Evolutionary conservation across 2,888 invertebrate species (phyloP), one percentile per base, ranked within the genome.

Genomic region (Drosophila fulvimacula): DNA sequence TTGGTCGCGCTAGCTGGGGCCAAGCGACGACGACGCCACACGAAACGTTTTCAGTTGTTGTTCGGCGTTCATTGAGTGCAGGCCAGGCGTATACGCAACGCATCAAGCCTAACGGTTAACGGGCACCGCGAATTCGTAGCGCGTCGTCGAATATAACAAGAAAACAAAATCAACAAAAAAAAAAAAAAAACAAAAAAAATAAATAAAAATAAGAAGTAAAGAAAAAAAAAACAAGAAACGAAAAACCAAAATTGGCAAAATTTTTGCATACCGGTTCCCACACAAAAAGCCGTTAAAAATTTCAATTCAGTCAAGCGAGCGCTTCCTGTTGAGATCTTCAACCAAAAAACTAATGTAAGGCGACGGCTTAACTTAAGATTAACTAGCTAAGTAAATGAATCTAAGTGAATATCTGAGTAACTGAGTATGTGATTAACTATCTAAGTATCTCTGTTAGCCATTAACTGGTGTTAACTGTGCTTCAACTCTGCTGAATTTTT

Each of bases 21-120:
- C 48, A 34, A 21, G 27, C 60, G 74, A 61, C 21, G 32, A 38
- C 62, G 27, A 48, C 5, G 34, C 51, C 49, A 44, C 46, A 51
- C 49, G 41, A 49, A n/a, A 44, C 44, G 46, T 24, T 48, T 64
- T 71, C 88, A 85, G 89, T 88, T 84, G 69, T 81, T 87, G 72
- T 86, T 88, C 84, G 85, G 72, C 82, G 87, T 88, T 88, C 84
- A 58, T 72, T 61, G 79, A 67, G 81, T 70, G 69, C 79, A 86
- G 76, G 68, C 60, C 68, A 71, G 80, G 72, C 82, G 84, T 84
- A 75, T 79, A 72, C 83, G 82, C 63, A 62, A 78, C 76, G 77
- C 58, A 64, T 13, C 49, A 59, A 62, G 76, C 59, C 68, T 56
- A 61, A 58, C 70, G 73, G 58, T 65, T 68, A 44, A 68, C 49